Base-by-base conservation (phyloP, 2,113 vertebrate species). In the Tauraco erythrolophus region DNA sequence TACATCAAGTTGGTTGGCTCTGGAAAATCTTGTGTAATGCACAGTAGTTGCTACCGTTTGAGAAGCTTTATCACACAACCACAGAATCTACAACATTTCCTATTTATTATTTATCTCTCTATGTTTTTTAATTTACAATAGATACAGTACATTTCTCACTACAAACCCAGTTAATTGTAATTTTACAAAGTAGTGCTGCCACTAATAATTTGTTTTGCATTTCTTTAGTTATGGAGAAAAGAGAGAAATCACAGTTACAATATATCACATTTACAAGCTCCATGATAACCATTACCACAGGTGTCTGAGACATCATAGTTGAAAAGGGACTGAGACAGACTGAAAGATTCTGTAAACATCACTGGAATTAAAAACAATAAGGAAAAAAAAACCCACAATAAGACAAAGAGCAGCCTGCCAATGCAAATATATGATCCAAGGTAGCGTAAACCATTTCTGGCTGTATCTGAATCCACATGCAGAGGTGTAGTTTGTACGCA, bases 81-180 rank as follows among this genome's bases (percentile, higher is more conserved):
- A 95, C 60, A 62, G 48, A 17, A 68, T 72, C 56, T 54, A 51
- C 83, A 66, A 43, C 24, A 45, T 5, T 31, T 93, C 68, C 77
- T 92, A 91, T 92, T 96, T 94, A 92, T 92, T 96, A 69, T 31
- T 48, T 62, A 53, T 58, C 10, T 41, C 10, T 81, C 37, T 70
- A 33, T 17, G 7, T 53, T 69, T 77, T 70, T 85, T 45, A 58
- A 61, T 82, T 94, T 92, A 92, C 83, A 97, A 33, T 39, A 69
- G 82, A 76, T 92, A 91, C 72, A 87, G 69, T 50, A 78, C 37
- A 88, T 88, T 94, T 92, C 69, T 72, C 83, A 93, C 84, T 74
- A 92, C 76, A 79, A 87, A 88, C 33, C 23, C 50, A 80, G 48
- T 35, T 90, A 86, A 71, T 6, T 68, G 19, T 11, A 84, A 80